Base-by-base conservation (phyloP, 2,888 invertebrate species). In the Barypeithes pellucidus region DNA sequence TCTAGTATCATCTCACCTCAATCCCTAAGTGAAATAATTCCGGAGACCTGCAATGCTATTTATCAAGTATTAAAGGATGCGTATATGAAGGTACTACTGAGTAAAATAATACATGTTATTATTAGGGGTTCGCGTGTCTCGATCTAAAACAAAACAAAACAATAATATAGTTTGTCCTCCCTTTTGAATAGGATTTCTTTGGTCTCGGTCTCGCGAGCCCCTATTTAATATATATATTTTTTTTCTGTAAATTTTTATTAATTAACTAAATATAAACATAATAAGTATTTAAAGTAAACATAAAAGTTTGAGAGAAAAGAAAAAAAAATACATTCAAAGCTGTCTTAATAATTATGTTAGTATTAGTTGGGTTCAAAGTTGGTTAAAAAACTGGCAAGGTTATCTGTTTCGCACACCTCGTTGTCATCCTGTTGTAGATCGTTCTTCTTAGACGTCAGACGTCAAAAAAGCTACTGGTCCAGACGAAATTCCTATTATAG, bases 1-100 rank as follows among this genome's bases (percentile, higher is more conserved):
- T 43, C 43, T 43, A 43, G 43, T 43, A 43, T 43, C 14, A 43
- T 43, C 43, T 43, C 43, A 43, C 43, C 43, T 14, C 43, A 43
- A 43, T 43, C 43, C 14, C 43, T 43, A 43, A 43, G 43, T 43
- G 14, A 8, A 43, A 43, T 43, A 43, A 14, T 43, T 43, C 16
- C 43, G 9, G 39, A 39, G n/a, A 39, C 39, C 39, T 39, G 39
- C 39, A 39, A n/a, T 39, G 39, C 39, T 39, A 9, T 39, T 39
- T 39, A 39, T 39, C 39, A 39, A 39, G 39, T 39, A 39, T 39
- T 39, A 39, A 39, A 39, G 39, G n/a, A 39, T 9, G 39, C 3
- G 39, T 39, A 39, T 39, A 39, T 39, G 24, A 24, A 24, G 24
- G 24, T 24, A 24, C 3, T 24, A 24, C 24, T 24, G 5, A 24